phyloP scores from a whole-genome alignment of 2,888 invertebrate genomes.

The Sinodicranocentrus sp. region DNA sequence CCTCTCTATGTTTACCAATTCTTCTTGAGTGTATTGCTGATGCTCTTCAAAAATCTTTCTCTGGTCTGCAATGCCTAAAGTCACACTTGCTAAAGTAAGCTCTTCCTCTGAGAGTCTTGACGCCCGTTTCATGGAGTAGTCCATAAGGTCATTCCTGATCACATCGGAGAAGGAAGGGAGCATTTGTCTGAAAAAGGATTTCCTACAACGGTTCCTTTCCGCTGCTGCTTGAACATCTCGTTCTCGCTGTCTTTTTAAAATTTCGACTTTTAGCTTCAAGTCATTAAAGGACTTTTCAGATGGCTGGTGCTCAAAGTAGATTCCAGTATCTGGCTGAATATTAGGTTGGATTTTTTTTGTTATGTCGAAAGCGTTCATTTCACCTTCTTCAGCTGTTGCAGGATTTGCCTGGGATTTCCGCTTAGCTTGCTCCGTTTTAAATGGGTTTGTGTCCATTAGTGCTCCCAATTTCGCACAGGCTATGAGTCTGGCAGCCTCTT shows the following conservation, averaged over 20 bases:
- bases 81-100: constrained; percentile 1
- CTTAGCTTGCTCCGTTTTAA: neutral
- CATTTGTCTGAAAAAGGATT: constrained; percentile 35
- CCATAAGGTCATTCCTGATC: neutral
- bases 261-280: constrained; percentile 35
- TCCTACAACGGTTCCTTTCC: constrained; percentile 26
- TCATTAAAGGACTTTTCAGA: constrained; percentile 38
- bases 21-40: neutral
- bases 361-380: constrained; percentile 49
- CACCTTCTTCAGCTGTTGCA: neutral
- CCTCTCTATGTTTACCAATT: neutral
- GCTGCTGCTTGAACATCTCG: constrained; percentile 34
- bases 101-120: constrained; percentile 15
- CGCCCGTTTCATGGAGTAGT: constrained; percentile 26
- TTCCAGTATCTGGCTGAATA: neutral
- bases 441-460: neutral
- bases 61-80: neutral
- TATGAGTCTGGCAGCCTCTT: constrained; percentile 27
- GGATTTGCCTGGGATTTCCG: neutral
- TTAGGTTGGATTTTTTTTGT: too few relatives aligned
- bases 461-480: constrained; percentile 20
- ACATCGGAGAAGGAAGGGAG: constrained; percentile 23
- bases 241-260: constrained; percentile 29
- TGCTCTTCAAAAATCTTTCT: constrained; percentile 17
- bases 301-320: neutral